Evolutionary conservation across 1,140 invertebrate species (phyloP).

Genomic region (Paraescarpia echinospica): DNA sequence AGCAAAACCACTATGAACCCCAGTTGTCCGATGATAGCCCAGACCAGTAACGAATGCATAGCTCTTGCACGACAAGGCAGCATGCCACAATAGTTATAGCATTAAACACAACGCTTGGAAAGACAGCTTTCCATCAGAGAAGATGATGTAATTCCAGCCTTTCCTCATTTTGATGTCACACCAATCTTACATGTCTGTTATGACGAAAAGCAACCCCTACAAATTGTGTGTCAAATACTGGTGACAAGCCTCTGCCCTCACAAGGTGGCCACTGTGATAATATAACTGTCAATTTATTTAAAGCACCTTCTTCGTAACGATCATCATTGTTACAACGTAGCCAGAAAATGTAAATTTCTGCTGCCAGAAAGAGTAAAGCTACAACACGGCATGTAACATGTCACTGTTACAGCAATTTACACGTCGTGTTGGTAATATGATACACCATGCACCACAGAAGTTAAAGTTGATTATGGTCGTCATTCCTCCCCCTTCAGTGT

Average conservation of each 20-base stretch:
- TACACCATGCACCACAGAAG: neutral
- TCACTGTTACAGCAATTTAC: neutral
- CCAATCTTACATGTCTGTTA: neutral
- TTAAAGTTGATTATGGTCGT: neutral
- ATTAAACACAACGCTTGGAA: neutral
- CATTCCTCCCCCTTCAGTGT: slow-evolving; percentile 58
- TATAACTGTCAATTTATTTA: neutral
- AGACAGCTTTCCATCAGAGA: neutral
- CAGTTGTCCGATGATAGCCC: neutral
- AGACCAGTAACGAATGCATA: neutral
- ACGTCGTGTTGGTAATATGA: neutral
- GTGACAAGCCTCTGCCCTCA: neutral
- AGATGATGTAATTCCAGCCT: neutral
- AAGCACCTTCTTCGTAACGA: neutral
- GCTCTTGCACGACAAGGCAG: neutral
- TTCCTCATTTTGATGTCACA: neutral
- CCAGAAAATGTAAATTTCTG: neutral
- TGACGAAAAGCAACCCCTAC: neutral
- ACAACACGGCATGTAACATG: neutral
- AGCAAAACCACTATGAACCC: slow-evolving; percentile 3
- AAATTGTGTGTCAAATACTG: neutral
- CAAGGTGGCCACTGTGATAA: neutral
- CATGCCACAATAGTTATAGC: neutral
- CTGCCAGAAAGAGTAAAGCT: neutral
- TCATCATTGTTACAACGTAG: neutral